These are phyloP conservation scores for Drosophila peninsularis DNA, from an alignment of 2,888 invertebrate genomes.

Conservation along the genomic window DNA sequence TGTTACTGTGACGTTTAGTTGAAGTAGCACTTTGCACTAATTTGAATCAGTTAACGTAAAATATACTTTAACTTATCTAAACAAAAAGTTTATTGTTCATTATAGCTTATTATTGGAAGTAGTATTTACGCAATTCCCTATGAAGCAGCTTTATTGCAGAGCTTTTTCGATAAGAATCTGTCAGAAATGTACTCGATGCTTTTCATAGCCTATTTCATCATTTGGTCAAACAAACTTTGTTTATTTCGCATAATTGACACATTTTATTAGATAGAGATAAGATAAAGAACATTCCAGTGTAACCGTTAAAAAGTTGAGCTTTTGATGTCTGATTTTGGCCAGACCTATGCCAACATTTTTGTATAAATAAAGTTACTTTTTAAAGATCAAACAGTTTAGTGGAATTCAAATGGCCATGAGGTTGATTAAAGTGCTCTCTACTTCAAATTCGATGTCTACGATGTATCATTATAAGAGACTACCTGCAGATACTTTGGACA, in stretches of 20 bases:
- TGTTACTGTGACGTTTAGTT: too few relatives aligned
- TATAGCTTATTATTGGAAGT: not conserved
- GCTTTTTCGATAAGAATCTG: not conserved
- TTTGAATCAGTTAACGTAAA: not conserved
- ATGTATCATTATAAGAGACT: not conserved
- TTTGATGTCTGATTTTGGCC: not conserved
- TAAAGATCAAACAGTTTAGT: conserved; percentile 2
- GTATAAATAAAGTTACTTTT: conserved; percentile 9
- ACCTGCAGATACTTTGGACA: not conserved
- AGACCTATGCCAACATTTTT: conserved; percentile 18
- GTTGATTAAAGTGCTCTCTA: not conserved
- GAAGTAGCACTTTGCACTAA: too few relatives aligned
- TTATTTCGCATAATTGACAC: not conserved
- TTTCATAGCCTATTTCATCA: conserved; percentile 12
- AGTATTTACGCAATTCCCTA: not conserved
- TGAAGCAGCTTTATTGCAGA: not conserved
- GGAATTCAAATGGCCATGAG: not conserved
- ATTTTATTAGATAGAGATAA: not conserved
- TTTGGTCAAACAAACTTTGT: not conserved
- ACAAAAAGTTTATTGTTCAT: not conserved
- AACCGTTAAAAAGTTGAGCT: not conserved
- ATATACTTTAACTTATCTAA: too few relatives aligned
- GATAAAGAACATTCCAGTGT: not conserved
- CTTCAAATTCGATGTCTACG: not conserved
- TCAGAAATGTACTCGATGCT: too few relatives aligned